Evolutionary conservation across 2,888 invertebrate species (phyloP).

Genomic region (Villa cingulata): DNA sequence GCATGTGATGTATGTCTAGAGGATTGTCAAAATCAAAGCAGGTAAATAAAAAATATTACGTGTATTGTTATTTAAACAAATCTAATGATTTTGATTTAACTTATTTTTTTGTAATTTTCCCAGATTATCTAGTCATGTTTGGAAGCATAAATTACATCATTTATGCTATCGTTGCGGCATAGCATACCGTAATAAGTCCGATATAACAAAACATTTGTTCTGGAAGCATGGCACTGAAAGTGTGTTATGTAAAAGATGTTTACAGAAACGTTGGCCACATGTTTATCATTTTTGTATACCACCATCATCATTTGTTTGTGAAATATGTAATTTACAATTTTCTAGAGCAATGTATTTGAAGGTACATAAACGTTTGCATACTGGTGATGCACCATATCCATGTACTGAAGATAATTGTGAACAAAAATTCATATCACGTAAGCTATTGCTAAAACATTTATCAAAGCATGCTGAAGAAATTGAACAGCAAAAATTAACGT

Average conservation of each 20-base stretch:
- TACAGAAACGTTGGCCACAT: slow-evolving; percentile 85
- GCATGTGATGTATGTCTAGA: slow-evolving; percentile 80
- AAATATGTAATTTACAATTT: slow-evolving; percentile 64
- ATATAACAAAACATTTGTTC: slow-evolving; percentile 78
- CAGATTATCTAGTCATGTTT: slow-evolving; percentile 71
- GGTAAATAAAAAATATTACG: slow-evolving; percentile 11
- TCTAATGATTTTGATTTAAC: too few relatives aligned
- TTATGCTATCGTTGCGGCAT: slow-evolving; percentile 79
- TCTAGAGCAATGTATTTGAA: slow-evolving; percentile 63
- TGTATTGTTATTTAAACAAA: too few relatives aligned
- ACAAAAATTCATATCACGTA: slow-evolving; percentile 69
- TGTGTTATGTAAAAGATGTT: slow-evolving; percentile 66
- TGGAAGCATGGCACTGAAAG: slow-evolving; percentile 90
- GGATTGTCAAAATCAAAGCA: slow-evolving; percentile 56
- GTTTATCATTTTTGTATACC: slow-evolving; percentile 84
- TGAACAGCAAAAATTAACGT: background rate
- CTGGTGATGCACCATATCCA: slow-evolving; percentile 53
- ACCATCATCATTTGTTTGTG: slow-evolving; percentile 62
- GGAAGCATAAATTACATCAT: slow-evolving; percentile 82
- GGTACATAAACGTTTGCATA: slow-evolving; percentile 71
- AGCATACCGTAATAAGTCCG: slow-evolving; percentile 74
- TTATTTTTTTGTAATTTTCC: slow-evolving; percentile 1
- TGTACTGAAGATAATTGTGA: slow-evolving; percentile 59
- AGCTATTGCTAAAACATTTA: slow-evolving; percentile 58
- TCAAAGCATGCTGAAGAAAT: slow-evolving; percentile 39